Base-by-base conservation (phyloP, 2,888 invertebrate genomes). In the Xylophagus ater region DNA sequence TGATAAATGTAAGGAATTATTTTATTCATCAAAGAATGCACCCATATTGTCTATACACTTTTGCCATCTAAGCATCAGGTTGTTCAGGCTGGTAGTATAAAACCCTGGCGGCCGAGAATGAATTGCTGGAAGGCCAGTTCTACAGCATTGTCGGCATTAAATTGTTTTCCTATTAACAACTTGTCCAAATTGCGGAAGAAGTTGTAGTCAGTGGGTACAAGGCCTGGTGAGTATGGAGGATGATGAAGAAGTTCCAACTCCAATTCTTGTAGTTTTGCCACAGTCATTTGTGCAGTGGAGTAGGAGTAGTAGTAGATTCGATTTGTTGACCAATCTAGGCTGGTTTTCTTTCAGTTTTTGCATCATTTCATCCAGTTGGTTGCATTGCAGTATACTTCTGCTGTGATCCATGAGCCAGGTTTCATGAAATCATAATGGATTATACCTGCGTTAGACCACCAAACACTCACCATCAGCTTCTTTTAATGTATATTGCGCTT, bases 121-220 rank as follows among this genome's bases (percentile, higher is more conserved):
- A 37, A 30, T 21, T 37, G 29, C 5, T 37, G 37, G 15, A 29
- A 37, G 10, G 37, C 30, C 29, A 29, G 21, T 30, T 37, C 29
- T 30, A 14, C 31, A 20, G 31, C 37, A 30, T 37, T 30, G 15
- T 30, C 37, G 23, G 8, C 23, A 34, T 34, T 34, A 17, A 34
- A 32, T 19, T 32, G 4, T 32, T 32, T 32, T 32, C 4, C 20
- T 20, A 28, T 28, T 28, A 36, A n/a, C n/a, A n/a, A n/a, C n/a
- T n/a, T n/a, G n/a, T n/a, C n/a, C n/a, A n/a, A n/a, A n/a, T n/a
- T n/a, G 26, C 19, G 5, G 15, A 37, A 29, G 30, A 29, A 29
- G 30, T 29, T 19, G 23, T 30, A 29, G 21, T 37, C 37, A 20
- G 37, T 37, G 37, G 30, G 30, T 7, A 29, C 19, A 7, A 37